phyloP scores from a whole-genome alignment of 2,888 invertebrate genomes.

The Sesia bembeciformis region DNA sequence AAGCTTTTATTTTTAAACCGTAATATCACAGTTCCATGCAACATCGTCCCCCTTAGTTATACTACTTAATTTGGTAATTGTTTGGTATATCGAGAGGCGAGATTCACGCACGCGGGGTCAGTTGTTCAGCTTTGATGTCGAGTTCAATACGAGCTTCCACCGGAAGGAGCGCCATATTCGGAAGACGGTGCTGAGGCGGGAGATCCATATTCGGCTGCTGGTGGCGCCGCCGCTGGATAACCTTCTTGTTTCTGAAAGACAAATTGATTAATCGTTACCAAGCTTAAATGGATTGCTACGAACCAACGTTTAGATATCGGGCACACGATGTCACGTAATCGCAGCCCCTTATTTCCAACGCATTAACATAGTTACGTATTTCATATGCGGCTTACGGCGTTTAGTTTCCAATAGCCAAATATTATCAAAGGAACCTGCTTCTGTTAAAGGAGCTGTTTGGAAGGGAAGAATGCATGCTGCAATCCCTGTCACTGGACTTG shows the following conservation, averaged over 20 bases:
- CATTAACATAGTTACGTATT: no score
- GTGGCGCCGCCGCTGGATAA: conserved; percentile 63
- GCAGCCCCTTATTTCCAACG: no score
- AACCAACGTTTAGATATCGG: no score
- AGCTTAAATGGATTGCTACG: no score
- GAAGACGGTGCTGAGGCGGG: conserved; percentile 68
- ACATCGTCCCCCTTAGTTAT: background rate
- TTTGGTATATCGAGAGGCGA: background rate
- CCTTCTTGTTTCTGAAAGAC: conserved; percentile 74
- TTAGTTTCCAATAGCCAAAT: no score
- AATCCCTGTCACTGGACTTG: no score
- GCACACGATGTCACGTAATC: no score
- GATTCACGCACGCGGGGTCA: background rate
- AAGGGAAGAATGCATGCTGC: no score
- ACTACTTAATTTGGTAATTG: background rate
- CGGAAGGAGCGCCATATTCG: conserved; percentile 76
- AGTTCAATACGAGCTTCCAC: conserved; percentile 21
- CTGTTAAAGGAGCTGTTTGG: no score
- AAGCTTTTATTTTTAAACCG: background rate
- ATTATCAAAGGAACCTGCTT: no score
- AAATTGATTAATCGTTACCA: no score
- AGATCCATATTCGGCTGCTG: conserved; percentile 57
- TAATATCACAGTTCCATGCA: background rate
- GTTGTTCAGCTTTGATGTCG: background rate
- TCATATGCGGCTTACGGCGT: no score